Evolutionary conservation across 2,888 invertebrate species (phyloP), one percentile per base, ranked within the genome.

Genomic region (Artemia sinica): DNA sequence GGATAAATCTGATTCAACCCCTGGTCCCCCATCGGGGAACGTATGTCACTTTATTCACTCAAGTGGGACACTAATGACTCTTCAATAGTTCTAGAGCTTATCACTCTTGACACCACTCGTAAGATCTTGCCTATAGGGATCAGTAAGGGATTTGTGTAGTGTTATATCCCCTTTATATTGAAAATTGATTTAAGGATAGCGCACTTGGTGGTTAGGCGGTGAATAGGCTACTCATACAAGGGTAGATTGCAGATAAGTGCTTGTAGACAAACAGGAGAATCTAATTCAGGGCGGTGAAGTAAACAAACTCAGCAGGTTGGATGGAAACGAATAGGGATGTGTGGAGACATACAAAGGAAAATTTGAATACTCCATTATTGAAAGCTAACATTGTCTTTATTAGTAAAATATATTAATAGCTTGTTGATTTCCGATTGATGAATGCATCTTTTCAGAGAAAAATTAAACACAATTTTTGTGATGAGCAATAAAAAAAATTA

Each of bases 181-280:
- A 58, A 58, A 58, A 58, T 58, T 58, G 63, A 58, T 58, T 58
- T 28, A 58, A 58, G 63, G 63, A 58, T 58, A 58, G 63, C 63
- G 28, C 63, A 28, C 63, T 28, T 28, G 63, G 28, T 28, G 10
- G 63, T 18, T n/a, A 28, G 63, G 14, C 28, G 14, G n/a, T 58
- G 63, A 58, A 58, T 58, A 58, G 63, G 63, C 63, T 28, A 58
- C 63, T 58, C 63, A 58, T 18, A 58, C 10, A 58, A 28, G 63
- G 63, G 63, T 58, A 58, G 63, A 58, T 58, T 58, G 63, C 63
- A 58, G 63, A 58, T 58, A 58, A 58, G 63, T 58, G 63, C 14
- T 58, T 58, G 63, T 58, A 58, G 63, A 58, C 63, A 58, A 58
- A 58, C 63, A 58, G 14, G n/a, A 58, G 63, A 58, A 28, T 58